phyloP scores from a whole-genome alignment of 2,113 vertebrate species.

The Boleophthalmus pectinirostris region DNA sequence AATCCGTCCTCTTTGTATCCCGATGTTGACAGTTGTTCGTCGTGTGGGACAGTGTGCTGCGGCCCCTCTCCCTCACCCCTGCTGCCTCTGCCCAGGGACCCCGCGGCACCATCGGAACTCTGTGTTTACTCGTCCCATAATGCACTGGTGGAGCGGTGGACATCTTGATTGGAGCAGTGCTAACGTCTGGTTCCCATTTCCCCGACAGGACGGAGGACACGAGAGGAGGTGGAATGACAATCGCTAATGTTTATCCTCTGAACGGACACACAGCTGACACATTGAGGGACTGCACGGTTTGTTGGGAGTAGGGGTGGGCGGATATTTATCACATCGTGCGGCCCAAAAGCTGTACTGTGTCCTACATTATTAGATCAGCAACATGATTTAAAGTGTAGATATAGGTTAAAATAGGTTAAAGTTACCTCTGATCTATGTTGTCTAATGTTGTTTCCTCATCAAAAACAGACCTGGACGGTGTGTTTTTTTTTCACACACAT shows the following conservation, averaged over 20 bases:
- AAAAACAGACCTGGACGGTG: too few species aligned
- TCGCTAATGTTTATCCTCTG: not conserved
- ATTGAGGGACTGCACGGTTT: not conserved
- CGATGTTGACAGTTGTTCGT: constrained; percentile 22
- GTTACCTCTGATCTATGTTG: too few species aligned
- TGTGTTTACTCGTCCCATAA: constrained; percentile 76
- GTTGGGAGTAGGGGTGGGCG: too few species aligned
- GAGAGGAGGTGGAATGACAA: constrained; percentile 4
- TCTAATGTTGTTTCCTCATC: too few species aligned
- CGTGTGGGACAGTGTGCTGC: constrained; percentile 24
- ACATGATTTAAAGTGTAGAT: too few species aligned
- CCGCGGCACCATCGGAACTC: constrained; percentile 66
- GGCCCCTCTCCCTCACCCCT: constrained; percentile 56
- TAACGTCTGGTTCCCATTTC: constrained; percentile 73
- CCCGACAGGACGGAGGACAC: constrained; percentile 45
- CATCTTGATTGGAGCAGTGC: constrained; percentile 71
- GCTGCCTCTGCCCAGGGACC: constrained; percentile 51
- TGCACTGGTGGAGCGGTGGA: constrained; percentile 71
- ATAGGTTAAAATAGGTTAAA: too few species aligned
- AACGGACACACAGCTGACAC: not conserved
- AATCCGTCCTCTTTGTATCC: not conserved
- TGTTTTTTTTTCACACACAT: too few species aligned
- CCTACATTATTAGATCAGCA: too few species aligned
- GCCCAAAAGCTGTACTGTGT: too few species aligned
- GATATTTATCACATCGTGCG: too few species aligned